These are phyloP conservation scores for Cirrhinus mrigala DNA, from an alignment of 2,797 vertebrate species.

Conservation along the genomic window DNA sequence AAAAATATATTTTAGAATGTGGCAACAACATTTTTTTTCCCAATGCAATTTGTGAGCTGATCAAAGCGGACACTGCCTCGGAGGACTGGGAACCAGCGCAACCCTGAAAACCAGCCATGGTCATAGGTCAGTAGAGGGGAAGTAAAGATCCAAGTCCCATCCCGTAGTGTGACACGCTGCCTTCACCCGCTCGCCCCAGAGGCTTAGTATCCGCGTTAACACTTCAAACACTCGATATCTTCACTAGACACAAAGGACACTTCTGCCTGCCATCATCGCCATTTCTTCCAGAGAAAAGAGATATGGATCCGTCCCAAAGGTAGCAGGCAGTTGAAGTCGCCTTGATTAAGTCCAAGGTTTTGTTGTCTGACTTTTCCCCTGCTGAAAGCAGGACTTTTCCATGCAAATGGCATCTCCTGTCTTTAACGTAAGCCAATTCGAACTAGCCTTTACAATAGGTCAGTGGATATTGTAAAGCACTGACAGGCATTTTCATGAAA, in stretches of 20 bases:
- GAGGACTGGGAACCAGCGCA: constrained; percentile 72
- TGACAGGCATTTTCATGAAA: constrained; percentile 50
- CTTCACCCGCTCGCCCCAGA: constrained; percentile 79
- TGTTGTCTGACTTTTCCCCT: constrained; percentile 79
- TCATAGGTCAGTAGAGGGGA: constrained; percentile 79
- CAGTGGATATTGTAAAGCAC: constrained; percentile 59
- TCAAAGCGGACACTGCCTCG: constrained; percentile 76
- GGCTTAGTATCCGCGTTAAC: constrained; percentile 85
- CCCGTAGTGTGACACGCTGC: constrained; percentile 83
- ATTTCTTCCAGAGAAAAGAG: constrained; percentile 78
- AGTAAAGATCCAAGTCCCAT: constrained; percentile 83
- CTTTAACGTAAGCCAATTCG: constrained; percentile 64
- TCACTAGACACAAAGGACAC: constrained; percentile 84
- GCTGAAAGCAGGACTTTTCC: constrained; percentile 71
- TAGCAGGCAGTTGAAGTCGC: constrained; percentile 80
- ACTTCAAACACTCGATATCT: constrained; percentile 88
- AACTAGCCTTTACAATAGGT: constrained; percentile 68
- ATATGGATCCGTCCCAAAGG: constrained; percentile 84
- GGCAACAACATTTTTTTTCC: constrained; percentile 47
- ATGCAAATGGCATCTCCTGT: constrained; percentile 71
- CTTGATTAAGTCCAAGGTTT: constrained; percentile 80
- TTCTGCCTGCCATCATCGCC: constrained; percentile 80
- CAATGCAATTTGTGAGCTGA: constrained; percentile 72
- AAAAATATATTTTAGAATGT: constrained; percentile 42
- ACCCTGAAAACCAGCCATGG: constrained; percentile 79